Conservation (phyloP, 2,797 vertebrate species). For the Manis crassicaudata region DNA sequence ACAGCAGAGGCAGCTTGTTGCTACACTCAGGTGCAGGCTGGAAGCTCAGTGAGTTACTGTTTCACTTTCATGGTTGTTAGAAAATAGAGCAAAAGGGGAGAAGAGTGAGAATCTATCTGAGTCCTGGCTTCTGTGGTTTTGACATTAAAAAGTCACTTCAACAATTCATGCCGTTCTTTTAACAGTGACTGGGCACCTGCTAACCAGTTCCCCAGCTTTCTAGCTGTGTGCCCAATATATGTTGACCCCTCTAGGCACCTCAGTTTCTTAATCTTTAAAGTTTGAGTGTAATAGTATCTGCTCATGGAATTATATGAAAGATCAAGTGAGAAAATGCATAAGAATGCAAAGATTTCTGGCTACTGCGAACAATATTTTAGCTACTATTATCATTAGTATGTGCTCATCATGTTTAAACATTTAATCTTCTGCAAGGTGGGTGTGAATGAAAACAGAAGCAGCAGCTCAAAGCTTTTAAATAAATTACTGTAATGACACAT, state of each 20-base stretch:
- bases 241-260: neutral
- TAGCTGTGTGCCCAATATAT: rapidly evolving
- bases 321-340: neutral
- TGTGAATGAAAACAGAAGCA: neutral
- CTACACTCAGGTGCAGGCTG: rapidly evolving
- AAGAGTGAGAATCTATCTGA: neutral
- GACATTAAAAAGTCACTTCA: neutral
- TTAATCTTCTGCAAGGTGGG: neutral
- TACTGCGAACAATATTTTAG: neutral
- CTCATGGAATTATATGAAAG: neutral
- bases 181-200: neutral
- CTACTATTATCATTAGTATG: neutral
- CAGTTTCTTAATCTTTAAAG: neutral
- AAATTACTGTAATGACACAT: rapidly evolving
- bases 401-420: neutral
- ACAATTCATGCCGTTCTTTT: neutral
- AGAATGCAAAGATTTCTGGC: neutral
- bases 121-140: neutral
- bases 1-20: neutral
- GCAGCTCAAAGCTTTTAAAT: neutral
- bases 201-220: neutral
- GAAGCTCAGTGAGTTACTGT: neutral
- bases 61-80: neutral
- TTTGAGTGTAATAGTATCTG: neutral
- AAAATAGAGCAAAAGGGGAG: neutral